Base-by-base conservation (phyloP, 2,888 invertebrate genomes). In the Synergus itoensis region DNA sequence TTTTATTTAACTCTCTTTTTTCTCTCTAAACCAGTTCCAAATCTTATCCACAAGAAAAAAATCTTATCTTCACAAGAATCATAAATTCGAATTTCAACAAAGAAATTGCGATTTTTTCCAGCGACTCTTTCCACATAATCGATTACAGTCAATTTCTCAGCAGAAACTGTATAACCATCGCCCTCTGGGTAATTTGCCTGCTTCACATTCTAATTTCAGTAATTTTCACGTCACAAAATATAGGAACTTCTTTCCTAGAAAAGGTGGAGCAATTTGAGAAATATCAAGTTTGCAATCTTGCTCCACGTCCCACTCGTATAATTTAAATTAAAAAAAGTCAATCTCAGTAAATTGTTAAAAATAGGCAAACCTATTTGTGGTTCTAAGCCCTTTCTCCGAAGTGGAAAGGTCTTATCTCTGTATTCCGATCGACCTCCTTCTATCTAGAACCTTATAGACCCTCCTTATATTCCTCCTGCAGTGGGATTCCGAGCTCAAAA, bases 321-420 rank as follows among this genome's bases (percentile, higher is more conserved):
- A 5, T 1, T 48, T 1, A 48, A 7, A 45, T 45, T 45, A 3
- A 16, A 16, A 65, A 43, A 43, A 65, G 18, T 18, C 21, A 67
- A 67, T 67, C 21, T 21, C 21, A 21, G 18, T 43, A 67, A 43
- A 67, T 43, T 67, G 43, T 21, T 67, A 45, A 69, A 43, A 48
- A 69, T 69, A 28, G 67, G 11, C 28, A 28, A 69, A 43, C 11
- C 21, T 21, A 28, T 69, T 69, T 48, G 67, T 28, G 16, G 67
- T 28, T 69, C 28, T 45, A 16, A 45, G n/a, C 21, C 28, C 21
- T 28, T 28, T 28, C 28, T 28, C 18, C 21, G 45, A 28, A 69
- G 45, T 69, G 67, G 67, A 14, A 45, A 69, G 45, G 67, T 48
- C 45, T 69, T 69, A 69, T 69, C 67, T 69, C 43, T 69, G 45